Base-by-base conservation (phyloP, 2,888 invertebrate species). In the Lobophora halterata region DNA sequence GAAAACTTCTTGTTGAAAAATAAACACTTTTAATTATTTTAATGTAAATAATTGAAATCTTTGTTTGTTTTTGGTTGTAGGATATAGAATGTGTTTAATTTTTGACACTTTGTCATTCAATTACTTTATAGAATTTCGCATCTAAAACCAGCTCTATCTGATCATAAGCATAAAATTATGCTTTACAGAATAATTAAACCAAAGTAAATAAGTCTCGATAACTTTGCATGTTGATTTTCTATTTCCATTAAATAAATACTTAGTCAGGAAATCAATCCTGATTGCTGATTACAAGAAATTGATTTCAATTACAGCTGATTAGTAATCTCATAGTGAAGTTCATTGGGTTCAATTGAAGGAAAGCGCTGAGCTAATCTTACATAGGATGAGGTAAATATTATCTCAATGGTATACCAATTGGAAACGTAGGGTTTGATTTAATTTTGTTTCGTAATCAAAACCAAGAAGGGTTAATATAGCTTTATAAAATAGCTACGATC, bases 291-390 rank as follows among this genome's bases (percentile, higher is more conserved):
- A 28, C 21, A 30, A 14, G 19, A 21, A 39, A 25, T 34, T 20
- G 40, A 40, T 10, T 28, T 24, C n/a, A 13, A 24, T 29, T 33
- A 24, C 27, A 20, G 12, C 29, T 39, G 39, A 33, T 41, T 25
- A 34, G 20, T 20, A 17, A 34, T 29, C 14, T 20, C 19, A 11
- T 24, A 29, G n/a, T 9, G 13, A 16, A 17, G 12, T 29, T 19
- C 6, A n/a, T 13, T 31, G 14, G n/a, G 26, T 26, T 21, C 12
- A 20, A 17, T 30, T 20, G 10, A 21, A 11, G 11, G 16, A 27
- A 34, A 26, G 21, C 20, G 20, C 14, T 2, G 3, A 34, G 27
- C 11, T 17, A 3, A 20, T n/a, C n/a, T n/a, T n/a, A n/a, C n/a
- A n/a, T n/a, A n/a, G n/a, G n/a, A n/a, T 2, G 3, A 17, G 17